Conservation (phyloP, 1,140 invertebrate species). For the Melanaphis sacchari region DNA sequence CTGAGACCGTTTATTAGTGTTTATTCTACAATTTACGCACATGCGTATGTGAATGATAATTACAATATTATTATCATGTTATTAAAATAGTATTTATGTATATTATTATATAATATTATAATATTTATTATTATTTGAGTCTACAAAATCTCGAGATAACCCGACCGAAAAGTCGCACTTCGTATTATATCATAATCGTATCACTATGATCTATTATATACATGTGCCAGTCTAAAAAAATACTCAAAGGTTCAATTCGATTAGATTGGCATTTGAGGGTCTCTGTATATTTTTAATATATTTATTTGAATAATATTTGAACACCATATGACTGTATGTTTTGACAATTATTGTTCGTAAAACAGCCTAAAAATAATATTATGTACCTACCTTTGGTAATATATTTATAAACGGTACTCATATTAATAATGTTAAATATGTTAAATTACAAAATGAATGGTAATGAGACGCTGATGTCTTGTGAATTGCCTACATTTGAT, state of each 20-base stretch:
- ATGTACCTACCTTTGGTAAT: neutral
- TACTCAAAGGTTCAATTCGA: neutral
- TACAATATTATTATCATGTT: neutral
- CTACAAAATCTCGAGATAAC: neutral
- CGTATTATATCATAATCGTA: neutral
- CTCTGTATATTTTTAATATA: neutral
- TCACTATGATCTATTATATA: neutral
- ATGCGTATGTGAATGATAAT: neutral
- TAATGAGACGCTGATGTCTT: neutral
- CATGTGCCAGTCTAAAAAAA: neutral
- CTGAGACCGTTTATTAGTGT: neutral
- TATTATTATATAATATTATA: neutral
- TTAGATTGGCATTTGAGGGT: neutral
- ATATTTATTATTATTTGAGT: constrained; percentile 1
- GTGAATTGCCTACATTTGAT: neutral
- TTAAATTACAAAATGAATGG: neutral
- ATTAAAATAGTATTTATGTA: neutral
- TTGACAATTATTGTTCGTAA: neutral
- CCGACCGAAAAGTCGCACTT: neutral
- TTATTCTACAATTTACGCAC: neutral
- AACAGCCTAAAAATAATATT: neutral
- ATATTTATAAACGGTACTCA: neutral
- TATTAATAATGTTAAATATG: neutral
- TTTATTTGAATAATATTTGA: neutral
- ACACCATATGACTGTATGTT: neutral